phyloP scores from a whole-genome alignment of 2,888 invertebrate genomes.

The Malthinus seriepunctatus region DNA sequence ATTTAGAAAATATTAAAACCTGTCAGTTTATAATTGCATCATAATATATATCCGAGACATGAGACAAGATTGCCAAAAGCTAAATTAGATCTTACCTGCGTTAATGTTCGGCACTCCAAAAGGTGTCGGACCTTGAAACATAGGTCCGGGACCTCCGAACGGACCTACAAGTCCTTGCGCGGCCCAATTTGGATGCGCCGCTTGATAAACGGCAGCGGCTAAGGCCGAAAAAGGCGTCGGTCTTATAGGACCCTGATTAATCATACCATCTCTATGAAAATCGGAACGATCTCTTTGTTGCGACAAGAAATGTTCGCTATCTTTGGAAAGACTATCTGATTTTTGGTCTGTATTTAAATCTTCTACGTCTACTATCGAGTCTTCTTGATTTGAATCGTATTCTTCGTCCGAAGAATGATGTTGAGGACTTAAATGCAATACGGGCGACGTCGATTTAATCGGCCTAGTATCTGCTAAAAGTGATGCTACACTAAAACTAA shows the following conservation, averaged over 20 bases:
- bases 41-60: background rate
- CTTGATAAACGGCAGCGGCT: slow-evolving; percentile 67
- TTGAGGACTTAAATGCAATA: slow-evolving; percentile 51
- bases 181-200: slow-evolving; percentile 57
- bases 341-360: slow-evolving; percentile 67
- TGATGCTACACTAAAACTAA: slow-evolving; percentile 88
- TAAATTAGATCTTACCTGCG: slow-evolving; percentile 50
- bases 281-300: slow-evolving; percentile 40
- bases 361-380: slow-evolving; percentile 78
- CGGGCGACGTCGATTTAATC: slow-evolving; percentile 54
- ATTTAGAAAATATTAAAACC: slow-evolving; percentile 12
- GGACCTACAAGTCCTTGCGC: slow-evolving; percentile 65
- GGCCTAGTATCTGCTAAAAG: slow-evolving; percentile 82
- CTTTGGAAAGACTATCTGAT: slow-evolving; percentile 40
- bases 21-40: slow-evolving; percentile 22
- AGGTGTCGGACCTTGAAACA: slow-evolving; percentile 68
- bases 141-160: slow-evolving; percentile 60
- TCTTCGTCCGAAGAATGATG: slow-evolving; percentile 63
- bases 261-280: slow-evolving; percentile 38
- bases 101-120: slow-evolving; percentile 53
- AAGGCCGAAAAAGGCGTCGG: slow-evolving; percentile 78
- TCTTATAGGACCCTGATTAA: slow-evolving; percentile 66
- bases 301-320: slow-evolving; percentile 50
- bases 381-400: slow-evolving; percentile 71
- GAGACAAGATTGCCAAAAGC: background rate